Conservation (phyloP, 2,797 vertebrate genomes). For the Melanotaenia nigrans region DNA sequence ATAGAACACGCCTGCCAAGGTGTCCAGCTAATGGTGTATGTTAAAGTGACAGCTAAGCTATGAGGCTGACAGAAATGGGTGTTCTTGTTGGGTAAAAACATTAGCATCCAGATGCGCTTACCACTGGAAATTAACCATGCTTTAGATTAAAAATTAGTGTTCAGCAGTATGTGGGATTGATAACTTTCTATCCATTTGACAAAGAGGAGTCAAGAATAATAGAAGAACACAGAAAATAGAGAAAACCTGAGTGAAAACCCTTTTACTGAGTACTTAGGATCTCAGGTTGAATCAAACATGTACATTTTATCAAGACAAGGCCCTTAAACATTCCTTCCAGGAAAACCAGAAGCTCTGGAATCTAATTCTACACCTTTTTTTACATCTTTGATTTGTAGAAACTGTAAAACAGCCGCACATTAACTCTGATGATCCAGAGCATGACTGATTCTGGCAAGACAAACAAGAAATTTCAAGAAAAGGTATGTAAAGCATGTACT, state of each 20-base stretch:
- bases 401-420: too few relatives aligned
- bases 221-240: background rate
- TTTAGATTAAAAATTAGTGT: background rate
- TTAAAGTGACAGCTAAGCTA: background rate
- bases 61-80: background rate
- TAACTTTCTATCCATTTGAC: too few relatives aligned
- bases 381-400: too few relatives aligned
- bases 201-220: background rate
- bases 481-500: too few relatives aligned
- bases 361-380: too few relatives aligned
- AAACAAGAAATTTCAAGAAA: too few relatives aligned
- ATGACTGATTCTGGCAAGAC: too few relatives aligned
- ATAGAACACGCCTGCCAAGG: background rate
- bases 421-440: too few relatives aligned
- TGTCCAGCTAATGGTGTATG: background rate
- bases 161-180: background rate
- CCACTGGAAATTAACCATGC: background rate
- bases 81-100: background rate
- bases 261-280: background rate
- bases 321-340: too few relatives aligned
- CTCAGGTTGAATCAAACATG: background rate
- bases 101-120: background rate
- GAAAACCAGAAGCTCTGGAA: too few relatives aligned
- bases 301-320: background rate
- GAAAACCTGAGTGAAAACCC: background rate